Evolutionary conservation across 1,140 invertebrate species (phyloP), one percentile per base, ranked within the genome.

Genomic region (Planococcus citri): DNA sequence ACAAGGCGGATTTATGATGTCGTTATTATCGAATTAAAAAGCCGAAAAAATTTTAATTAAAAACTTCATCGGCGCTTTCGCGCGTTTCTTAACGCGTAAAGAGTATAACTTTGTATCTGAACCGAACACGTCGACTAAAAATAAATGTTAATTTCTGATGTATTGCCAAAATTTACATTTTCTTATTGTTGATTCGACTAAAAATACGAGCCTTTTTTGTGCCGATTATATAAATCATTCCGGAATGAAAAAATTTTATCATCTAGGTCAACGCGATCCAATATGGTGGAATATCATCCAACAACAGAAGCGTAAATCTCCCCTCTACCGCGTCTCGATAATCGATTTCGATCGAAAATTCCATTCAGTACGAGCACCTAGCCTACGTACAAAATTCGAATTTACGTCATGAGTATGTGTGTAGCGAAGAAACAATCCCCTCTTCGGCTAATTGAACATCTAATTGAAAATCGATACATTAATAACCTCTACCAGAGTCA

Each of bases 121-220:
- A 51, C 6, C 41, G 17, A n/a, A n/a, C 2, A 9, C 6, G 41
- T 17, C 10, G 41, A 14, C 41, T 51, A 51, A 51, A 51, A 51
- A 51, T 51, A 51, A 51, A 51, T 51, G 41, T 51, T 51, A 51
- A 51, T 51, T 51, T 51, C 41, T 51, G 41, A 51, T 20, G 17
- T 51, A 51, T 51, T 51, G 41, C 41, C 41, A 51, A 51, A 51
- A 51, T 51, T 51, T 51, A 51, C 41, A 51, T 51, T 51, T 51
- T 51, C 41, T 4, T 51, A 33, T 51, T 51, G 41, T 51, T 20
- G 41, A 51, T 51, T 51, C 41, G 41, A 51, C 12, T 20, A 14
- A 20, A 51, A 33, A 33, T 33, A 51, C 41, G 41, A 51, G 41
- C 41, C 41, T 51, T 51, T 51, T 51, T 51, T 51, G 17, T 51